Evolutionary conservation across 2,113 vertebrate species (phyloP), one percentile per base, ranked within the genome.

Genomic region (Ranitomeya variabilis): DNA sequence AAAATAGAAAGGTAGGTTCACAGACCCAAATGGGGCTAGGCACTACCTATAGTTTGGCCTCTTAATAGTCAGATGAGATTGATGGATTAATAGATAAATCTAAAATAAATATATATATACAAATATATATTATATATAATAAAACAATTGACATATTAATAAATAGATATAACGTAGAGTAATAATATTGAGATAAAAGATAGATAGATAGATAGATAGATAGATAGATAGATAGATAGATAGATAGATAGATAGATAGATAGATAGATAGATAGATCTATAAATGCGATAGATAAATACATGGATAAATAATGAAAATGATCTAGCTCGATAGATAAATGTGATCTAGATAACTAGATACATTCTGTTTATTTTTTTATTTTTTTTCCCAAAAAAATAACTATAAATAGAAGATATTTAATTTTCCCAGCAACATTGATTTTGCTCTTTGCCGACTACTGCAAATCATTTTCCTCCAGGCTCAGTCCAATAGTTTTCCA

Each of bases 141-240:
- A 31, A 31, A 31, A 31, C 26, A 31, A 31, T 31, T 31, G 26
- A 31, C 26, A 31, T 1, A 31, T 31, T 31, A 31, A 31, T 31
- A 31, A 31, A 31, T 31, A 31, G 26, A 31, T 31, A 31, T 31
- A 2, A 31, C 26, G 26, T 31, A 31, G 26, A 31, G 26, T 31
- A 31, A 31, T 31, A 31, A 31, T 31, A 31, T 31, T 31, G 26
- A 31, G 26, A 31, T 62, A 62, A 4, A 19, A 18, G 60, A 19
- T 18, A 62, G 60, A 62, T 18, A 62, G 60, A 62, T 18, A 18
- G 60, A 62, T 62, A 62, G 60, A 62, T 62, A 19, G 23, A 71
- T 71, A 71, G 23, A 69, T 69, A 69, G 66, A 69, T 69, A 69
- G 66, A 69, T 69, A 69, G n/a, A 69, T 23, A 69, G 66, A 69